These are phyloP conservation scores for Rhabdomys pumilio DNA, from an alignment of 2,797 vertebrate species.

Conservation along the genomic window DNA sequence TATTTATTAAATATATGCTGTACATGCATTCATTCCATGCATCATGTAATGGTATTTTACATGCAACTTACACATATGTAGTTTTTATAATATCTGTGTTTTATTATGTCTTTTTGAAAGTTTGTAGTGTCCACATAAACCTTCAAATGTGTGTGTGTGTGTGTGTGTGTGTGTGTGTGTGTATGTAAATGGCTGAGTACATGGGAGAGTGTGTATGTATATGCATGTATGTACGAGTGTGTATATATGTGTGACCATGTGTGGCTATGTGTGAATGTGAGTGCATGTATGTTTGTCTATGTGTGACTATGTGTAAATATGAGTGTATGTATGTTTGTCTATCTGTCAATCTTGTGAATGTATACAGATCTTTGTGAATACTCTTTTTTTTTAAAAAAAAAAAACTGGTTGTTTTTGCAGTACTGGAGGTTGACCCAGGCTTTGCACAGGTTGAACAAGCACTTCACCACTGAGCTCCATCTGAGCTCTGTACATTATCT, in stretches of 20 bases:
- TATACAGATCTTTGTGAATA: background rate
- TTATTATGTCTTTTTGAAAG: constrained; percentile 15
- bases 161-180: background rate
- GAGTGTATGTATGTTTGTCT: background rate
- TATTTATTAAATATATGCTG: background rate
- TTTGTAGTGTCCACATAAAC: background rate
- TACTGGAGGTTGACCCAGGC: background rate
- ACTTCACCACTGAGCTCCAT: background rate
- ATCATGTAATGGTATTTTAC: constrained; percentile 30
- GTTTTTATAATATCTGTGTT: background rate
- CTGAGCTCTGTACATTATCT: background rate
- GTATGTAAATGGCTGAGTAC: background rate
- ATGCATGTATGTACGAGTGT: background rate
- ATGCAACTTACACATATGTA: background rate
- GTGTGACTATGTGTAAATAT: background rate
- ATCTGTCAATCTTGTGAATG: background rate
- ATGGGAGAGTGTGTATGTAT: background rate
- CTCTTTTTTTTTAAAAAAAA: too few species aligned
- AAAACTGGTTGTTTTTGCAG: background rate
- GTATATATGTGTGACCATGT: background rate
- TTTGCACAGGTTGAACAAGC: background rate
- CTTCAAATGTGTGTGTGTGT: background rate
- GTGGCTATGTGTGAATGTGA: background rate
- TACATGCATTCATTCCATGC: background rate
- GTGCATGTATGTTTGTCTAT: background rate